phyloP scores from a whole-genome alignment of 2,797 vertebrate genomes.

The Cyprinella venusta region DNA sequence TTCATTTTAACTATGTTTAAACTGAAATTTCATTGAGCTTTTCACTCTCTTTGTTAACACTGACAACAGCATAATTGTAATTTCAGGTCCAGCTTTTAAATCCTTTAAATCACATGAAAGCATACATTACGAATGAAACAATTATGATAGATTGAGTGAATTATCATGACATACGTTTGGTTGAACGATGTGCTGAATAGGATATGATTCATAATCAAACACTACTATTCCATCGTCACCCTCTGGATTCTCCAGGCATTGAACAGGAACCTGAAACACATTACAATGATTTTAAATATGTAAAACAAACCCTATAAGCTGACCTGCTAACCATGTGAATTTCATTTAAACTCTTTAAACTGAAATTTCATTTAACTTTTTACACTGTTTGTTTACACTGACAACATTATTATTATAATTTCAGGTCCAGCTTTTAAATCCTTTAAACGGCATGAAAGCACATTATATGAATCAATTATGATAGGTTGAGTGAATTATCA shows the following conservation, averaged over 20 bases:
- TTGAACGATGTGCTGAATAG: background rate
- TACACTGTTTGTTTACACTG: background rate
- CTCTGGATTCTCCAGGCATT: background rate
- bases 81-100: background rate
- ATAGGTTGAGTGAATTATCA: background rate
- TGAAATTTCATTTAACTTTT: background rate
- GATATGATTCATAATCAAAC: background rate
- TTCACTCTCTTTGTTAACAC: background rate
- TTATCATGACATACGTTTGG: conserved; percentile 1
- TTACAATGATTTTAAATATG: too few relatives aligned
- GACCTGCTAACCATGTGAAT: too few relatives aligned
- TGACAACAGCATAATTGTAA: background rate
- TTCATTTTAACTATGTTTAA: background rate
- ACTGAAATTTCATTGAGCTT: too few relatives aligned
- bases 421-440: background rate
- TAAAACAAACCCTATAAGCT: too few relatives aligned
- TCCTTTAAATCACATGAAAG: background rate
- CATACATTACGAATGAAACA: background rate
- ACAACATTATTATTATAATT: background rate
- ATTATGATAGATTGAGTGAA: background rate
- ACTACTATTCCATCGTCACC: conserved; percentile 5
- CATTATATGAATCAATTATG: background rate
- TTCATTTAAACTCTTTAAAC: background rate
- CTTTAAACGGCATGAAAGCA: background rate
- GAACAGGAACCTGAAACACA: conserved; percentile 2